Conservation (phyloP, 2,888 invertebrate species). For the Amiota communis region DNA sequence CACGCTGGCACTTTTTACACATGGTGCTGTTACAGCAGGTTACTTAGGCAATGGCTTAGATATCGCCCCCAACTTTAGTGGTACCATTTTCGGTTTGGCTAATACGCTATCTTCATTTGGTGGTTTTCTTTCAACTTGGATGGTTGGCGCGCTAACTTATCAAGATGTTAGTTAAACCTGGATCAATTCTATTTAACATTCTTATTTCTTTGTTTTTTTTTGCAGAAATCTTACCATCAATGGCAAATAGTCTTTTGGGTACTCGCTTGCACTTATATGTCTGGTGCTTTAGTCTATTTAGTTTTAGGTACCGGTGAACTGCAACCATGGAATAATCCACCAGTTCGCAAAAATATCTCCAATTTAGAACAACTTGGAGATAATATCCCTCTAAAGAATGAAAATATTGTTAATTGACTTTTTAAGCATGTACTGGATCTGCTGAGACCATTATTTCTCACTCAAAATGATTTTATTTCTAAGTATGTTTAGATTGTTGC, state of each 20-base stretch:
- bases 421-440: constrained; percentile 26
- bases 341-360: constrained; percentile 61
- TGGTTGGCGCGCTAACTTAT: constrained; percentile 85
- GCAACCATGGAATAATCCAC: constrained; percentile 76
- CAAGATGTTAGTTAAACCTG: constrained; percentile 76
- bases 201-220: constrained; percentile 41
- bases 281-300: constrained; percentile 78
- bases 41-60: constrained; percentile 90
- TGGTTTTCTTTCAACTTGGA: constrained; percentile 86
- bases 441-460: no score
- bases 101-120: constrained; percentile 88
- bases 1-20: constrained; percentile 85
- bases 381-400: constrained; percentile 71
- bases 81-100: constrained; percentile 92
- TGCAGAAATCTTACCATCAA: constrained; percentile 82
- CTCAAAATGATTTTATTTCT: no score
- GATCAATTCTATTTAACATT: background rate
- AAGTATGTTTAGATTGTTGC: no score
- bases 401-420: constrained; percentile 53
- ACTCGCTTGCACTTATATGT: constrained; percentile 80
- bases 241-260: constrained; percentile 91
- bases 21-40: constrained; percentile 89
- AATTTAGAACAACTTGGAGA: constrained; percentile 70
- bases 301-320: constrained; percentile 79
- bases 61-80: constrained; percentile 90